Evolutionary conservation across 2,888 invertebrate genomes (phyloP), one percentile per base, ranked within the genome.

Genomic region (Tholera decimalis): DNA sequence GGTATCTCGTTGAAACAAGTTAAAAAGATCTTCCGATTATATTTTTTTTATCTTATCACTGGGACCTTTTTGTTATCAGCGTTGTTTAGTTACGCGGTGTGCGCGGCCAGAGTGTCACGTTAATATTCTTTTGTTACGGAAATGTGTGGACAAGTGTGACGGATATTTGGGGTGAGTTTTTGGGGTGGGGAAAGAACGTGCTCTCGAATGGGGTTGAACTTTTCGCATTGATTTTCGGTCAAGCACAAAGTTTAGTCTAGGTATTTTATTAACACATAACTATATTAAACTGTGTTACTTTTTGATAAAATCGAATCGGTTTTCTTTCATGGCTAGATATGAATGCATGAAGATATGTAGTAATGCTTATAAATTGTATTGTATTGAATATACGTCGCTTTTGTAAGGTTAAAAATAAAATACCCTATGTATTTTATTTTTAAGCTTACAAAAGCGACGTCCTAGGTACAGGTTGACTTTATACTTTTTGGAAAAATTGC

Each of bases 11-110:
- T 79, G 75, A 69, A 82, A 84, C 83, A 85, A 86, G 84, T 86
- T 82, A 85, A 88, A 83, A 87, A 89, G 90, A 91, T 91, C 88
- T 89, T 80, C 80, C 83, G 89, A 90, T 90, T 86, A 89, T 84
- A n/a, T n/a, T n/a, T 85, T 84, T 85, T 83, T 89, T 91, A 92
- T 92, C 92, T 92, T 89, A 92, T 92, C 92, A 68, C 46, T 9
- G 56, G 49, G 54, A 72, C 74, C 70, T 73, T 69, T 73, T 68
- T 73, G 75, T 83, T 83, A 83, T 83, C 83, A 47, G 18, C 50
- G 53, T 47, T 68, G 77, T 76, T 78, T 82, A 83, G 83, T 80
- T 72, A 63, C 57, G 59, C 71, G 60, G 47, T 47, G 69, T 73
- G 69, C 69, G 71, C 67, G 41, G 33, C 43, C 64, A 55, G 37